Evolutionary conservation across 2,797 vertebrate genomes (phyloP), one percentile per base, ranked within the genome.

Genomic region (Austrolebias charrua): DNA sequence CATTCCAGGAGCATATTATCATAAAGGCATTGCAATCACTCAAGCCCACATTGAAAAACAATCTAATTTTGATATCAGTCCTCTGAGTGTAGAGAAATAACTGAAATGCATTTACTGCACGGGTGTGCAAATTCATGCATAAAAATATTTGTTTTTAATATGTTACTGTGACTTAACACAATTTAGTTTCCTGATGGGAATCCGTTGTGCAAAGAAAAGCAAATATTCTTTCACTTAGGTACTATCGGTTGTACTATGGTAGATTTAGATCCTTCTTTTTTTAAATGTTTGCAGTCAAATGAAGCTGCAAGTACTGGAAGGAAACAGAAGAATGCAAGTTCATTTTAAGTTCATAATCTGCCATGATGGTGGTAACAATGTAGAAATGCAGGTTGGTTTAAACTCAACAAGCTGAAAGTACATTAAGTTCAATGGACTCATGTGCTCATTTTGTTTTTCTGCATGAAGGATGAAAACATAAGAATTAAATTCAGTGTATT

Each of bases 1-100:
- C 51, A 78, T 74, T 76, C 52, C 75, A 45, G 33, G 61, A 60
- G 69, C 55, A 40, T 44, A 80, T 89, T 83, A 80, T 61, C 78
- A 72, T 69, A 60, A 71, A 71, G 72, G 61, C 73, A 55, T 1
- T 28, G 71, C 66, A 56, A 78, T 82, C 63, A 33, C 48, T 75
- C 80, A 80, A 58, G 49, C 47, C 56, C 44, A 56, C 57, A 47
- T 71, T 79, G 72, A 71, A 70, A 82, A 73, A 42, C 31, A 3
- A 16, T 44, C 70, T 69, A 46, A 66, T 57, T 81, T 70, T 67
- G 63, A 86, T 64, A 62, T 14, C 14, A 61, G 55, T 50, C 44
- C 18, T 61, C 67, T 75, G 63, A 58, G 55, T 59, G 35, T 53
- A 61, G 45, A 63, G 46, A 14, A 57, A 54, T 58, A 20, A 48